A percentile compares a stretch with the other conserved stretches of the same genome.
These are phyloP conservation scores for Tapera naevia DNA, from an alignment of 2,797 vertebrate species.

Conservation along the genomic window DNA sequence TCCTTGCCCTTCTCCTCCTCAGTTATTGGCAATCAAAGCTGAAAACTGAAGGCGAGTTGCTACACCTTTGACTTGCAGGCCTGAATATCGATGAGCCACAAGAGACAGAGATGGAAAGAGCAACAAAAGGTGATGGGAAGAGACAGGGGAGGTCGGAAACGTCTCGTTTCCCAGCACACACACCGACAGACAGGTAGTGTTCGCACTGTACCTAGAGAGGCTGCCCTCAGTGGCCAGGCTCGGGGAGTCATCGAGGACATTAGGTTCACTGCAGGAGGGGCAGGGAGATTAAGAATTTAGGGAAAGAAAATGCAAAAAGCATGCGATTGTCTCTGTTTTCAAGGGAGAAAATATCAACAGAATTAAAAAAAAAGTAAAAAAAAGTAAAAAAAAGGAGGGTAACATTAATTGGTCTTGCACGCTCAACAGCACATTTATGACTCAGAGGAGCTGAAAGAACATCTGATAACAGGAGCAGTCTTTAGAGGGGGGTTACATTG, in stretches of 20 bases:
- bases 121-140: constrained; percentile 69
- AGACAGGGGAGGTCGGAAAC: constrained; percentile 75
- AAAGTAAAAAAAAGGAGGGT: constrained; percentile 71
- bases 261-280: constrained; percentile 99
- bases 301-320: constrained; percentile 83
- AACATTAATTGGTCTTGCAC: constrained; percentile 74
- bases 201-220: constrained; percentile 99
- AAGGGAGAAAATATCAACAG: constrained; percentile 73
- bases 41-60: constrained; percentile 70
- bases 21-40: constrained; percentile 48
- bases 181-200: constrained; percentile 86
- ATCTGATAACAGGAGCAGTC: constrained; percentile 39
- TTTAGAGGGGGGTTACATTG: constrained; percentile 26
- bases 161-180: constrained; percentile 81
- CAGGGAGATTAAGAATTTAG: constrained; percentile 91
- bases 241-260: constrained; percentile 99
- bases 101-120: constrained; percentile 78
- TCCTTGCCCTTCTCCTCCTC: not conserved
- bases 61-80: constrained; percentile 82
- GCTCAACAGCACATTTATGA: constrained; percentile 71
- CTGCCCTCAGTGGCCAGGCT: constrained; percentile 97
- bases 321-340: constrained; percentile 78
- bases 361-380: constrained; percentile 69
- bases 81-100: constrained; percentile 77
- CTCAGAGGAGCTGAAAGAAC: constrained; percentile 64